phyloP scores from a whole-genome alignment of 35 echinoderm and acorn worm genomes.

The Apostichopus parvimensis region DNA sequence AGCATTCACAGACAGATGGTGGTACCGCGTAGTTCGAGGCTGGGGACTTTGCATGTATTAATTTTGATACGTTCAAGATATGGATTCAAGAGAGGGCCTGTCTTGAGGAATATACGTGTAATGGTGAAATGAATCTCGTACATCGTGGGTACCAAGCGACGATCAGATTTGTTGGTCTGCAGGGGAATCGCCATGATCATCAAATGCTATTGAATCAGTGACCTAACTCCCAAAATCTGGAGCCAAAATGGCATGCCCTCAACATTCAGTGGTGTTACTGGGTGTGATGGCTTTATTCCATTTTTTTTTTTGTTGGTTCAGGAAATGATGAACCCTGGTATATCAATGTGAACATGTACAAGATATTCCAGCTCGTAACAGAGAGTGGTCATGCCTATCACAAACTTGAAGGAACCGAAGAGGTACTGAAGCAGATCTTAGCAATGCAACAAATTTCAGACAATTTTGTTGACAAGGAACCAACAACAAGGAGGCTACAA shows the following conservation, averaged over 20 bases:
- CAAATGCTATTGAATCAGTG: not conserved
- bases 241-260: no score
- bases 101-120: not conserved
- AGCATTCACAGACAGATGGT: not conserved
- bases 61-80: not conserved
- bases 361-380: not conserved
- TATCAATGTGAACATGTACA: not conserved
- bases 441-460: not conserved
- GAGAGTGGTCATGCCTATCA: not conserved
- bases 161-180: slow-evolving; percentile 1
- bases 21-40: not conserved
- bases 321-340: not conserved
- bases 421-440: not conserved
- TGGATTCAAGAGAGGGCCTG: not conserved
- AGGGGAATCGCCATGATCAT: not conserved
- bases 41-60: slow-evolving; percentile 5
- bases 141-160: not conserved
- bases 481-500: not conserved
- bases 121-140: not conserved
- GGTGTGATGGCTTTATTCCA: no score
- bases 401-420: not conserved
- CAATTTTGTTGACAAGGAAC: not conserved
- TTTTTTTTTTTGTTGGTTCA: no score
- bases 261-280: no score
- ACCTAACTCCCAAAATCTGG: no score